Evolutionary conservation across 2,797 vertebrate species (phyloP), one percentile per base, ranked within the genome.

Genomic region (Tamandua tetradactyla): DNA sequence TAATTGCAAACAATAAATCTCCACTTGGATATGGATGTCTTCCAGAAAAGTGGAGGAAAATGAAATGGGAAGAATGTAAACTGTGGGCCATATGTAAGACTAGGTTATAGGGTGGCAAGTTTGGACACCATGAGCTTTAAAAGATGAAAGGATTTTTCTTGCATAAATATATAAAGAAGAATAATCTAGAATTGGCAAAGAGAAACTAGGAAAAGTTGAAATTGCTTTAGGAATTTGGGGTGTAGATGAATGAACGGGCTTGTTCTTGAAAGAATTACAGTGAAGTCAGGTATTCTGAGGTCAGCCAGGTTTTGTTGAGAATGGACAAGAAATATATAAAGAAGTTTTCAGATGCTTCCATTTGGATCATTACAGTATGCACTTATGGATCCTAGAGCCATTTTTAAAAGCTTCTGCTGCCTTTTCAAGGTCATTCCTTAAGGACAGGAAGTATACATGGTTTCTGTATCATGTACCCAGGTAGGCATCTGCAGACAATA

Each of bases 281-380:
- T 81, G 57, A 91, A 83, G 35, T 94, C 64, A 79, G 69, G n/a
- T 66, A 49, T 86, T 40, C 79, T 89, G 64, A 93, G 27, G 52
- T 89, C 93, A 95, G 44, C 83, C 89, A 93, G 79, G 32, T 88
- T 95, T 69, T 37, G 11, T 20, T 55, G 25, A 64, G 37, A n/a
- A 52, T 9, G 74, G 49, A 89, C 75, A 68, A 79, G 72, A 96
- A 95, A 66, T 71, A 40, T 22, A 80, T 3, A 82, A 66, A 87
- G 37, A 72, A 76, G 35, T 2, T 80, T 57, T 72, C 74, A 75
- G 57, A 20, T 85, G 59, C 78, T 92, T 91, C 57, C 79, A 68
- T 81, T 94, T 91, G 91, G 72, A 92, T 81, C 90, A 93, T 80
- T 95, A 57, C 35, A 78, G 7, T 85, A 71, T 87, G 74, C 90